Percentiles rank a stretch among this genome's conserved stretches.
Conservation (phyloP, 2,888 invertebrate genomes). For the Holacanthella duospinosa region DNA sequence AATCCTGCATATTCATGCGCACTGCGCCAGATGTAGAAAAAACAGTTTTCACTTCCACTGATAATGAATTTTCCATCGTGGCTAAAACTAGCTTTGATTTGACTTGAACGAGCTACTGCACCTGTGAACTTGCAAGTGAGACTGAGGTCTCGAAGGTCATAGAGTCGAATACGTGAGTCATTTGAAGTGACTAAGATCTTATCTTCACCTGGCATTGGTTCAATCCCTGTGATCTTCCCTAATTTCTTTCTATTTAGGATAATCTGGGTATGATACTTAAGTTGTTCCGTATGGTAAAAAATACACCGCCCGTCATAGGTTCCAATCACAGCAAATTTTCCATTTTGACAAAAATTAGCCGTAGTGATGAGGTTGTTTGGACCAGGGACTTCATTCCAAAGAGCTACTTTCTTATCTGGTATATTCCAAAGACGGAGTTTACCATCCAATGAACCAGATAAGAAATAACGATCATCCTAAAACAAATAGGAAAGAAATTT, state of each 20-base stretch:
- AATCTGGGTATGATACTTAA: conserved; percentile 96
- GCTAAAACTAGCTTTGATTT: conserved; percentile 80
- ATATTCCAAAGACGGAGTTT: conserved; percentile 99
- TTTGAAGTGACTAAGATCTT: conserved; percentile 89
- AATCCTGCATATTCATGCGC: conserved; percentile 92
- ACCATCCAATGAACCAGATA: conserved; percentile 94
- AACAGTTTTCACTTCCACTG: conserved; percentile 94
- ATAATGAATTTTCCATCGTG: conserved; percentile 96
- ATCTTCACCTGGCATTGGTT: conserved; percentile 90
- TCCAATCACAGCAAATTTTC: conserved; percentile 95
- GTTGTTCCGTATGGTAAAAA: conserved; percentile 94
- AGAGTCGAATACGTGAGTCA: conserved; percentile 89
- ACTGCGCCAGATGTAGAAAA: conserved; percentile 97
- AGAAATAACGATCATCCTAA: conserved; percentile 64
- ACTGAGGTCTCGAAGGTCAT: conserved; percentile 87
- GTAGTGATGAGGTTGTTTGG: conserved; percentile 89
- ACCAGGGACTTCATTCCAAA: conserved; percentile 96
- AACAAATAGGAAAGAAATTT: conserved; percentile 10
- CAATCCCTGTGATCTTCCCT: conserved; percentile 94
- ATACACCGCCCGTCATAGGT: conserved; percentile 97
- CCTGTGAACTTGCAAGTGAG: conserved; percentile 92
- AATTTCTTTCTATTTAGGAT: conserved; percentile 92
- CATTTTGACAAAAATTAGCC: conserved; percentile 83
- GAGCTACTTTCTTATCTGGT: conserved; percentile 95
- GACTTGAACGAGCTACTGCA: conserved; percentile 86